Evolutionary conservation across 2,797 vertebrate genomes (phyloP).

Genomic region (Malurus splendens): DNA sequence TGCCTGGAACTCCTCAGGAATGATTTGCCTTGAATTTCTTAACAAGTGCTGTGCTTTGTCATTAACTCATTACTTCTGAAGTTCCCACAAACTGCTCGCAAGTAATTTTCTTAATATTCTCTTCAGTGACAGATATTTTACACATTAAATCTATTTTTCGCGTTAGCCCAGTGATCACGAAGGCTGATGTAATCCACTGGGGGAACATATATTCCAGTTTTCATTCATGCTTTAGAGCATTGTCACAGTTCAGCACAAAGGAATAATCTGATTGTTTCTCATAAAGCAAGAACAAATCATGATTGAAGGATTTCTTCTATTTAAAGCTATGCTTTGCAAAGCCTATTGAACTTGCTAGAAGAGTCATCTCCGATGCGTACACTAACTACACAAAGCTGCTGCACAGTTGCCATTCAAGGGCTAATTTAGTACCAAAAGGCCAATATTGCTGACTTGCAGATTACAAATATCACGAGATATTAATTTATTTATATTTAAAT

Average conservation of each 20-base stretch:
- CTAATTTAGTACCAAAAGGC: slow-evolving; percentile 37
- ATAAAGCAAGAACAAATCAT: slow-evolving; percentile 17
- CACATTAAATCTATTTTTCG: slow-evolving; percentile 33
- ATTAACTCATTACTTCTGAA: neutral
- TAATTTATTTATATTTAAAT: slow-evolving; percentile 59
- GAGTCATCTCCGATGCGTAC: slow-evolving; percentile 17
- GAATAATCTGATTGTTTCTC: slow-evolving; percentile 43
- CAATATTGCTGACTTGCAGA: slow-evolving; percentile 35
- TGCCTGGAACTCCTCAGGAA: neutral
- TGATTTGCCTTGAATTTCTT: neutral
- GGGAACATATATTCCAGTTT: slow-evolving; percentile 31
- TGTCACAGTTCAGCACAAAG: slow-evolving; percentile 27
- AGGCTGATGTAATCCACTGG: slow-evolving; percentile 24
- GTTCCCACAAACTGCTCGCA: neutral
- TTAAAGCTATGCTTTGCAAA: slow-evolving; percentile 35
- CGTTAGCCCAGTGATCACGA: slow-evolving; percentile 30
- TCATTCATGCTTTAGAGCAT: slow-evolving; percentile 56
- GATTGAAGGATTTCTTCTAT: slow-evolving; percentile 46
- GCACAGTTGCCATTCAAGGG: slow-evolving; percentile 26
- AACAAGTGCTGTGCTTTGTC: neutral
- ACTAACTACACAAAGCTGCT: slow-evolving; percentile 10
- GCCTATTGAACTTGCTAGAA: slow-evolving; percentile 5
- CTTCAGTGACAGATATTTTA: neutral
- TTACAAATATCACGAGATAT: slow-evolving; percentile 60
- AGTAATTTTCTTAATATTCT: neutral